These are phyloP conservation scores for Sesia bembeciformis DNA, from an alignment of 2,888 invertebrate genomes.

Conservation along the genomic window DNA sequence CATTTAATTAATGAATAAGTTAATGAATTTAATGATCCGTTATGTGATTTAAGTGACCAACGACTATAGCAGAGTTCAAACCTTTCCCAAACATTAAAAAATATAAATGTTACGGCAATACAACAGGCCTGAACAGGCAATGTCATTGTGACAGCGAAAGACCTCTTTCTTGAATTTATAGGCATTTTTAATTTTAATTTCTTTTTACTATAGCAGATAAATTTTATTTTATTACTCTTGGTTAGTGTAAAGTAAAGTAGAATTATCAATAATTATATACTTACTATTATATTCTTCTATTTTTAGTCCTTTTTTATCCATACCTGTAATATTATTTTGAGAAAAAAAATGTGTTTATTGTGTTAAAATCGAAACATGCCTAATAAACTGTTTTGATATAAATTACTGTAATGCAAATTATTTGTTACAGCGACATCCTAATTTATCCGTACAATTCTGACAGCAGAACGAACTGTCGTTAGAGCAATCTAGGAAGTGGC, in stretches of 20 bases:
- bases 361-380: background rate
- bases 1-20: background rate
- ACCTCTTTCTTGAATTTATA: too few species aligned
- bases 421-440: slow-evolving; percentile 32
- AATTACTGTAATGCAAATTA: slow-evolving; percentile 13
- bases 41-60: too few species aligned
- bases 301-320: slow-evolving; percentile 7
- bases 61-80: too few species aligned
- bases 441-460: slow-evolving; percentile 27
- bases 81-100: too few species aligned
- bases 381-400: background rate
- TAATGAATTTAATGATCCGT: too few species aligned
- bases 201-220: too few species aligned
- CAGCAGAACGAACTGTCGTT: slow-evolving; percentile 26
- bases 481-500: slow-evolving; percentile 37
- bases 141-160: too few species aligned
- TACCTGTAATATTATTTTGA: background rate
- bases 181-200: too few species aligned
- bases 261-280: slow-evolving; percentile 12
- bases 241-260: background rate
- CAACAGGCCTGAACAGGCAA: too few species aligned
- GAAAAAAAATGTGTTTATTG: too few species aligned
- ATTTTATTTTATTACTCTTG: too few species aligned
- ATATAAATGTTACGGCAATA: too few species aligned
- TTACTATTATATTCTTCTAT: slow-evolving; percentile 33